Conservation (phyloP, 2,888 invertebrate genomes). For the Amphipyra tragopoginis region DNA sequence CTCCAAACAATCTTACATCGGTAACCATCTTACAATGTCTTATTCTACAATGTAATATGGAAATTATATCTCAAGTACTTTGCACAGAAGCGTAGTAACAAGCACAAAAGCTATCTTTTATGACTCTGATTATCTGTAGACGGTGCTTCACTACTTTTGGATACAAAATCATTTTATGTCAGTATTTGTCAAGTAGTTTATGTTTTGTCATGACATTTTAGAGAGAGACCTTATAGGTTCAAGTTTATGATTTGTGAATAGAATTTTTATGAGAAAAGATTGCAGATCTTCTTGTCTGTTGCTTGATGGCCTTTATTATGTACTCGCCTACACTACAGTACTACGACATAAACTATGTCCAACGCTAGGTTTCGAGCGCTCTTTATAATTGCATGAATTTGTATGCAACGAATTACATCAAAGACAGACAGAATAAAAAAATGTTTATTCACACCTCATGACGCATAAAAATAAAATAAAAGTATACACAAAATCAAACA, state of each 20-base stretch:
- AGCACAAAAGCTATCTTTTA: conserved; percentile 58
- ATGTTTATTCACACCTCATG: too few relatives aligned
- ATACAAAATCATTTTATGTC: conserved; percentile 35
- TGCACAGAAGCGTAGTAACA: conserved; percentile 49
- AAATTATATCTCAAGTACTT: conserved; percentile 63
- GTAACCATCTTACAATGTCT: conserved; percentile 52
- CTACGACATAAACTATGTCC: too few relatives aligned
- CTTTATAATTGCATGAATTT: too few relatives aligned
- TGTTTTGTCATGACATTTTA: too few relatives aligned
- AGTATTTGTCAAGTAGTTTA: conserved; percentile 1
- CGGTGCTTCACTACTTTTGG: conserved; percentile 9
- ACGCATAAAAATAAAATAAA: too few relatives aligned
- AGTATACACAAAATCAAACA: too few relatives aligned
- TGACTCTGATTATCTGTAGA: conserved; percentile 49
- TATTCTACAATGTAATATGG: conserved; percentile 63
- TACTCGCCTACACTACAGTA: too few relatives aligned
- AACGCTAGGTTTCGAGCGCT: too few relatives aligned
- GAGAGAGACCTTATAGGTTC: background rate
- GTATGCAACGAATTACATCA: too few relatives aligned
- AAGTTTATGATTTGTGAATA: conserved; percentile 3
- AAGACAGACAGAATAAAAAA: too few relatives aligned
- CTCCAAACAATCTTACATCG: conserved; percentile 28
- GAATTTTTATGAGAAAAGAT: background rate
- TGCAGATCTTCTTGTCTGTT: too few relatives aligned
- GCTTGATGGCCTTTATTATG: too few relatives aligned